Evolutionary conservation across 2,888 invertebrate species (phyloP).

Genomic region (Clitarchus hookeri): DNA sequence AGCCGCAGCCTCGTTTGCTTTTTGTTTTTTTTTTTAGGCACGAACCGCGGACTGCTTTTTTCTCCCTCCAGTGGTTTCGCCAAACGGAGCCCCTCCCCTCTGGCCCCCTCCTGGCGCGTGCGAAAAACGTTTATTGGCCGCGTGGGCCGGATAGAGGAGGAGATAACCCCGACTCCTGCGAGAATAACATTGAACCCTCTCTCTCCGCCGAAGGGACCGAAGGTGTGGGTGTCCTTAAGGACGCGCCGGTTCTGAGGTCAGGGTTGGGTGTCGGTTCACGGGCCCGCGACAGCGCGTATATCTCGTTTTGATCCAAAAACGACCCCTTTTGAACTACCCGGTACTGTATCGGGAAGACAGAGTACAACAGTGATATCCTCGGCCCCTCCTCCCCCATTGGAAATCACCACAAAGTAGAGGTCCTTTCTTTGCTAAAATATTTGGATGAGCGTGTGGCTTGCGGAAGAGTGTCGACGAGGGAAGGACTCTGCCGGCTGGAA

Average conservation of each 20-base stretch:
- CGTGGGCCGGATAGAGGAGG: background rate
- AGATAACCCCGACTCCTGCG: background rate
- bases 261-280: background rate
- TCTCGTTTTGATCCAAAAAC: background rate
- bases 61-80: background rate
- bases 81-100: background rate
- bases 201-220: background rate
- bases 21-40: background rate
- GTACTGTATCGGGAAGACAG: no score
- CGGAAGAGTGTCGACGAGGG: background rate
- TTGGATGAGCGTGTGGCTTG: background rate
- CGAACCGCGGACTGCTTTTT: background rate
- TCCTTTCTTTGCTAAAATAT: background rate
- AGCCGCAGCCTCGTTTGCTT: background rate
- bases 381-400: background rate
- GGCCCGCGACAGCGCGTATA: background rate
- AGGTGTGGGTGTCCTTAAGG: background rate
- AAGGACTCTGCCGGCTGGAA: background rate
- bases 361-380: no score
- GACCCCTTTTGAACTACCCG: background rate
- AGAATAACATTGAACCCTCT: background rate
- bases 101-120: background rate
- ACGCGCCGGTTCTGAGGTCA: background rate
- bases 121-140: constrained; percentile 10
- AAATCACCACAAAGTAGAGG: background rate